Base-by-base conservation (phyloP, 2,113 vertebrate species). In the Potamarius usumacintae region DNA sequence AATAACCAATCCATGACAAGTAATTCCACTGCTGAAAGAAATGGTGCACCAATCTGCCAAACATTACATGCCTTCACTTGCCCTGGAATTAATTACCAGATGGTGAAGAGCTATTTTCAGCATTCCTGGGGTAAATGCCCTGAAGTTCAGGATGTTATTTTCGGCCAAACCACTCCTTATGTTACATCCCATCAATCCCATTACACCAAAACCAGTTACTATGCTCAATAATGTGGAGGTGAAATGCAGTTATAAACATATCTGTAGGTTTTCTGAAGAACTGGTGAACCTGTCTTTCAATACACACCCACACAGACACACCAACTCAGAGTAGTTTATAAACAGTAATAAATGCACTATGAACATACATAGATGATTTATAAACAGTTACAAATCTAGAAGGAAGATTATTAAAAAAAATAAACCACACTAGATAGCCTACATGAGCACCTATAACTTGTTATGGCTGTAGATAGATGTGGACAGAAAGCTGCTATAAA, bases 61-160 rank as follows among this genome's bases (percentile, higher is more conserved):
- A 62, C 12, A 25, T 30, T 63, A 42, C 85, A 53, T 11, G 72
- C 58, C 60, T 63, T 6, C 60, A 72, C 84, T 77, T 63, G 84
- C 57, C 34, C 55, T 77, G 55, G 52, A 71, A 72, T 84, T 57
- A 84, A 72, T 85, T 76, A 77, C 9, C 71, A 48, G 71, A 60
- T 42, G 55, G 57, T 74, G 84, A 77, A 62, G 48, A 48, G 84
- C 48, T 86, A 63, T 78, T 86, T 65, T 18, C 2, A 25, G 74
- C 58, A 34, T n/a, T 52, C 12, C 57, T 25, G 48, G 34, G 58
- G 72, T 52, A 78, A 65, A 18, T 34, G 84, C 42, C 48, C 84
- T 22, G 84, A 60, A 60, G 50, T 63, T 85, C 84, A 77, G 77
- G 52, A 42, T 34, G 79, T 34, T 81, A 42, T 60, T 80, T 58